Evolutionary conservation across 2,113 vertebrate genomes (phyloP).

Genomic region (Leucoraja erinaceus): DNA sequence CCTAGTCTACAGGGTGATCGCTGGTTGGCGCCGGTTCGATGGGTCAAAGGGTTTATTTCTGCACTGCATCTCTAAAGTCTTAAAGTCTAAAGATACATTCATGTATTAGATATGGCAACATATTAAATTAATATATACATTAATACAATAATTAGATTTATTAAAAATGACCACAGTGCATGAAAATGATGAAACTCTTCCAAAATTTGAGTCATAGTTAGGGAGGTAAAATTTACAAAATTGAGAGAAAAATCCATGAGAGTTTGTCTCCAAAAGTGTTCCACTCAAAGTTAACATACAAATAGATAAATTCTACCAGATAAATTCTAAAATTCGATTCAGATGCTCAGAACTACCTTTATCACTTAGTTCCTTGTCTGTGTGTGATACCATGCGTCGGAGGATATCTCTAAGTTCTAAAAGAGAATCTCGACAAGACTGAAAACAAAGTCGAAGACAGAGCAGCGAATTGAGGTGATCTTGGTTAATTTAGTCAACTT

Average conservation of each 20-base stretch:
- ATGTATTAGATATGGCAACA: too few relatives aligned
- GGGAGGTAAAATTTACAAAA: background rate
- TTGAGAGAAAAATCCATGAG: too few relatives aligned
- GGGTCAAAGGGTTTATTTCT: too few relatives aligned
- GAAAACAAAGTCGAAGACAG: background rate
- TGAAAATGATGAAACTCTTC: background rate
- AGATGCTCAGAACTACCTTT: background rate
- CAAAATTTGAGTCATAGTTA: background rate
- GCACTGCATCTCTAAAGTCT: too few relatives aligned
- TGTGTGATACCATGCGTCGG: background rate
- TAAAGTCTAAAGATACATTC: too few relatives aligned
- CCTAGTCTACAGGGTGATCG: too few relatives aligned
- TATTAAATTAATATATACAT: background rate
- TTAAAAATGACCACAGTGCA: background rate
- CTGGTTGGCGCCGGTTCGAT: too few relatives aligned
- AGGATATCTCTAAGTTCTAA: background rate
- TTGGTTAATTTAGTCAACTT: constrained; percentile 31
- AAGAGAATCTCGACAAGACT: background rate
- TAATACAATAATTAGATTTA: background rate
- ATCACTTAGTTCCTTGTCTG: background rate
- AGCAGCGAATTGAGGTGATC: background rate
- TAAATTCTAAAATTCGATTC: background rate
- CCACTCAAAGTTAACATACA: background rate
- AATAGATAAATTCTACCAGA: too few relatives aligned
- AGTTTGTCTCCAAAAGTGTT: background rate